Percentiles rank a stretch among this genome's conserved stretches.
phyloP scores from a whole-genome alignment of 2,797 vertebrate species.

The Pteronotus mesoamericanus region DNA sequence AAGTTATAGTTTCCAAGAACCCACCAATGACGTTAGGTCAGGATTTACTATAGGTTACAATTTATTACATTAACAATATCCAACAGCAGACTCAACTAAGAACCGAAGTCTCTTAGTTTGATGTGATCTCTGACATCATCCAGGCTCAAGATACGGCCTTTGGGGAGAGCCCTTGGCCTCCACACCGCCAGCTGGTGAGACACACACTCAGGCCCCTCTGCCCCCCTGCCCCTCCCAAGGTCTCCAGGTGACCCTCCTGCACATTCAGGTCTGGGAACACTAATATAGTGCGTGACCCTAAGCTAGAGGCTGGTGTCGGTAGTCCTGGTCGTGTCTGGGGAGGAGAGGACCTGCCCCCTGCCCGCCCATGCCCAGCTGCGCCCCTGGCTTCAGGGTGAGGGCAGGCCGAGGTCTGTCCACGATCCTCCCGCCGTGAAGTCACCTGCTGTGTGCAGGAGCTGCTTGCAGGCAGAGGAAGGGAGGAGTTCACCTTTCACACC shows the following conservation, averaged over 20 bases:
- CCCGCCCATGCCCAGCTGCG: accelerated
- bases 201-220: too few relatives aligned
- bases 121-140: not conserved
- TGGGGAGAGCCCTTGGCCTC: not conserved
- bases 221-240: not conserved
- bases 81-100: not conserved
- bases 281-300: accelerated
- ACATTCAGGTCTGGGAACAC: not conserved
- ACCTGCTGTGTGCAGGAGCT: not conserved
- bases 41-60: not conserved
- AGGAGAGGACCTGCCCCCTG: too few relatives aligned
- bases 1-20: not conserved
- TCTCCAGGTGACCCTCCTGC: not conserved
- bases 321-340: too few relatives aligned
- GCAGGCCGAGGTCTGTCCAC: not conserved
- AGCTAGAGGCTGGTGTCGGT: too few relatives aligned
- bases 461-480: not conserved
- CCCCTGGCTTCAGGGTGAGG: accelerated
- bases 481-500: not conserved
- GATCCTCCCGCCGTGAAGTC: not conserved
- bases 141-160: not conserved
- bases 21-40: too few relatives aligned
- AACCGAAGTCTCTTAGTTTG: not conserved
- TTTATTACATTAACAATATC: not conserved
- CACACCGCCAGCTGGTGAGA: not conserved